A percentile compares a stretch with the other conserved stretches of the same genome.
phyloP scores from a whole-genome alignment of 1,140 invertebrate species.

The Carposina sasakii region DNA sequence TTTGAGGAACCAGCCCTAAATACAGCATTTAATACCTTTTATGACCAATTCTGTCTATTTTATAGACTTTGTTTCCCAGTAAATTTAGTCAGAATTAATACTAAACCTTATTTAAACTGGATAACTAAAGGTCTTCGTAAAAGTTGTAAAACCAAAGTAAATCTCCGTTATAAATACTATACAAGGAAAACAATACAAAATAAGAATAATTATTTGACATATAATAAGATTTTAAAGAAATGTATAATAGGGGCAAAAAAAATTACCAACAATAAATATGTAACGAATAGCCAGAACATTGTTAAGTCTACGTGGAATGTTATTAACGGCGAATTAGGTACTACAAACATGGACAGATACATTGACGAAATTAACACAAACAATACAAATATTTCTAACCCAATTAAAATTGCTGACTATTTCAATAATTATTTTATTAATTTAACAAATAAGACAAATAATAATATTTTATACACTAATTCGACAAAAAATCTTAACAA shows the following conservation, averaged over 20 bases:
- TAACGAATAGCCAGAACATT: neutral
- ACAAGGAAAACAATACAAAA: neutral
- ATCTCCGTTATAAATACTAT: neutral
- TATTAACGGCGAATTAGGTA: neutral
- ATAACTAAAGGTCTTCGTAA: neutral
- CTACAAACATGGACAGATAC: neutral
- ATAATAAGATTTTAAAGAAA: neutral
- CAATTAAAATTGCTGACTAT: neutral
- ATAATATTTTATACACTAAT: neutral
- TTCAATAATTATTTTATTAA: slow-evolving; percentile 1
- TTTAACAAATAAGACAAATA: neutral
- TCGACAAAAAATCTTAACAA: neutral
- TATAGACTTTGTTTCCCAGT: slow-evolving; percentile 5
- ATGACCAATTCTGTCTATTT: neutral
- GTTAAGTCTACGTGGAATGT: neutral
- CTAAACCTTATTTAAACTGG: neutral
- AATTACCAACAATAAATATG: neutral
- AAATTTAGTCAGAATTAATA: neutral
- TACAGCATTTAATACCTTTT: neutral
- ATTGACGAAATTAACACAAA: neutral
- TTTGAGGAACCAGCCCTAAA: neutral
- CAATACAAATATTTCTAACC: neutral
- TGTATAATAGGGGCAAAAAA: neutral
- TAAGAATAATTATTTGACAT: neutral
- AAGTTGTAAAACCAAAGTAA: neutral